Evolutionary conservation across 2,797 vertebrate genomes (phyloP).

Genomic region (Coendou prehensilis): DNA sequence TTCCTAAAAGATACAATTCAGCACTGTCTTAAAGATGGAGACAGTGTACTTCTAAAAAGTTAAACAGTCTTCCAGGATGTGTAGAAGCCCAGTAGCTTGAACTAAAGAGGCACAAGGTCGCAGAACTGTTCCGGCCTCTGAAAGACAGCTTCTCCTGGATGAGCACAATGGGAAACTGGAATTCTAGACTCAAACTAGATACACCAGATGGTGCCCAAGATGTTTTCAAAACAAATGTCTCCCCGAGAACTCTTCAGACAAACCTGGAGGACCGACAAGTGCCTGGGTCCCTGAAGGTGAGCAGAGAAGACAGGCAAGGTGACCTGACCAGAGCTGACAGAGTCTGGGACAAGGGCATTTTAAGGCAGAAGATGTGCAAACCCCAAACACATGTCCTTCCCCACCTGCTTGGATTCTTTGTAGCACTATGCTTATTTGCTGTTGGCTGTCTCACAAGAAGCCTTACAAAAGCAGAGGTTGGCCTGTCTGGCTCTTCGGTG

Average conservation of each 20-base stretch:
- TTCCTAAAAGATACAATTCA: neutral
- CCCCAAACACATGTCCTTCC: neutral
- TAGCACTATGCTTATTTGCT: accelerated
- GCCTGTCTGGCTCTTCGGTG: neutral
- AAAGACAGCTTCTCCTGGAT: neutral
- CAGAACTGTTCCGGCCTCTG: neutral
- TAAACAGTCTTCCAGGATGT: neutral
- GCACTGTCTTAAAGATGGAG: neutral
- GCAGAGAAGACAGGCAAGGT: neutral
- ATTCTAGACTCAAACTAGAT: neutral
- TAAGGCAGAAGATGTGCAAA: neutral
- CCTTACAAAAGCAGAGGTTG: neutral
- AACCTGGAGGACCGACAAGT: neutral
- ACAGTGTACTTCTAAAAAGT: neutral
- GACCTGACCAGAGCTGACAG: neutral
- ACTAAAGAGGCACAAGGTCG: accelerated
- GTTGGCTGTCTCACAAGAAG: neutral
- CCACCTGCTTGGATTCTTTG: neutral
- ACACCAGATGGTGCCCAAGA: neutral
- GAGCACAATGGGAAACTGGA: neutral
- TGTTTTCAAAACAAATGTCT: neutral
- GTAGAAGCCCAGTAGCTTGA: neutral
- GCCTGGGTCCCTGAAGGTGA: neutral
- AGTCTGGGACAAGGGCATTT: neutral
- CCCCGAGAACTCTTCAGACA: neutral